Evolutionary conservation across 1,140 invertebrate species (phyloP), one percentile per base, ranked within the genome.

Genomic region (Aphis craccivora): DNA sequence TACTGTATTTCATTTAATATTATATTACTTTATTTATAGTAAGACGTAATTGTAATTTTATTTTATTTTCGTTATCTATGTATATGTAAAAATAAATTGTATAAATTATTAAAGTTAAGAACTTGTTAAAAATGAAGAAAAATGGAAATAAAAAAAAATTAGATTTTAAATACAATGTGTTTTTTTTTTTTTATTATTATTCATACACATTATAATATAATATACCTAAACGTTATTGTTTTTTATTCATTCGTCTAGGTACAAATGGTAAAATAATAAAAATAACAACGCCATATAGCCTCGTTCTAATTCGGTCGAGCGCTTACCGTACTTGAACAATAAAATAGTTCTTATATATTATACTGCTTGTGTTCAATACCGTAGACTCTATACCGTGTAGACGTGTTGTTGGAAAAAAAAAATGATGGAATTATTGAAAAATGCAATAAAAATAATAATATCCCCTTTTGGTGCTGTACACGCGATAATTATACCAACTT

Each of bases 261-360:
- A n/a, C n/a, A 76, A 76, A 76, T 76, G 30, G 60, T 76, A n/a
- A n/a, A 76, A 76, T 67, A n/a, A n/a, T 87, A 90, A 90, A 51
- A 55, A 90, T n/a, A 40, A 67, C 22, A 90, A 43, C 55, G 18
- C 53, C 53, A 22, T 30, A 40, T 90, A 90, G 67, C 90, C 90
- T 92, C 90, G 90, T 92, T 83, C 90, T 76, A 83, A 83, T 92
- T 92, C 90, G 43, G 90, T 51, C 90, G 67, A 45, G 60, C 90
- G 90, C 60, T 45, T 67, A 91, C 86, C 86, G 45, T 23, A 89
- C 91, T 92, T 84, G 67, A 48, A 48, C 81, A 93, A 86, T 37
- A 51, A 84, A 84, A 67, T 91, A 40, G 11, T 0, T 86, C 40
- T 86, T 45, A 9, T 23, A 35, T 35, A n/a, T 1, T 23, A 35